phyloP scores from a whole-genome alignment of 1,140 invertebrate genomes.

The Philotrypesis tridentata region DNA sequence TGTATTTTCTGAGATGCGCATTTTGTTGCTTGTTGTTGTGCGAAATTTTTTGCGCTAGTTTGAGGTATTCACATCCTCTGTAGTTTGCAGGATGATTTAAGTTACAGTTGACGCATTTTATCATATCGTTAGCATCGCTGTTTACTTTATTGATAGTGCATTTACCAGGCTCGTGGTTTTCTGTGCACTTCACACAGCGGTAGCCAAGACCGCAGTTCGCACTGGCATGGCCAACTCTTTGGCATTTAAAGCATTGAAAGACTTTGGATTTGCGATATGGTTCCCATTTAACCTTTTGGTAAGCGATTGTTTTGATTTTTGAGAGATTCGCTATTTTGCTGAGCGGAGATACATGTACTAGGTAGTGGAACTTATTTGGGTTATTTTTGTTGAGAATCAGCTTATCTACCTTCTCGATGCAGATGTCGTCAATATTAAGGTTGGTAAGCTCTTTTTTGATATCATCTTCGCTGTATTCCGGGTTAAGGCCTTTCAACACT shows the following conservation, averaged over 20 bases:
- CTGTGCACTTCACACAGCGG: constrained; percentile 42
- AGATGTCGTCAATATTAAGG: neutral
- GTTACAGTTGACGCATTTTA: constrained; percentile 25
- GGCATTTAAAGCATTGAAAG: constrained; percentile 45
- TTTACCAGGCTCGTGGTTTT: constrained; percentile 22
- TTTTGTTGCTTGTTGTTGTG: too few species aligned
- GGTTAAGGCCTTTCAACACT: neutral
- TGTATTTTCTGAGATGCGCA: neutral
- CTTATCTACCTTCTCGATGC: neutral
- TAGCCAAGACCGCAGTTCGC: constrained; percentile 19
- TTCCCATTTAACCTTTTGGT: constrained; percentile 43
- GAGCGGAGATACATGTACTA: neutral
- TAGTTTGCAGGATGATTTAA: constrained; percentile 52
- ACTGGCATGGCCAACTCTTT: constrained; percentile 38
- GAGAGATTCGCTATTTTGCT: neutral
- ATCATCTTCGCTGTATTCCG: neutral
- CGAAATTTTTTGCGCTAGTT: neutral
- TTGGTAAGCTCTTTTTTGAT: neutral
- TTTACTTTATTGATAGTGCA: neutral
- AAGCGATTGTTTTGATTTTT: neutral
- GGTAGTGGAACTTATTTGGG: neutral
- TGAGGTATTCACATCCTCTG: constrained; percentile 48
- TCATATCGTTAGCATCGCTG: too few species aligned
- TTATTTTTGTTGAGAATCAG: neutral
- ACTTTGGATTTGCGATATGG: neutral